Percentiles rank a stretch among this genome's conserved stretches.
Evolutionary conservation across 92 coral and sea anemone species (phyloP).

Genomic region (Phymanthus crucifer): DNA sequence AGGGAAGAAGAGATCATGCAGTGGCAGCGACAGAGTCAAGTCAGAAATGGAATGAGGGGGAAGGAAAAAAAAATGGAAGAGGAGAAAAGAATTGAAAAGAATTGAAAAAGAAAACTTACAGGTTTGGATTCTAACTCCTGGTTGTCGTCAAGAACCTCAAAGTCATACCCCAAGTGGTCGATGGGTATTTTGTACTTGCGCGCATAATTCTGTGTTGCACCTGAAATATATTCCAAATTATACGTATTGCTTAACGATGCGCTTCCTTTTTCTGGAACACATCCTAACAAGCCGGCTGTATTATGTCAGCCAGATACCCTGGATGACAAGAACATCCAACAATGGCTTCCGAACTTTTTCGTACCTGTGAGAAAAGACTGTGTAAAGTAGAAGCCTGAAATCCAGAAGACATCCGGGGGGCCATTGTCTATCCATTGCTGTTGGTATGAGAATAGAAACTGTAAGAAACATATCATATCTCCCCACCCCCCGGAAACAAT

Average conservation of each 20-base stretch:
- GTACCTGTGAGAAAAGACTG: slow-evolving; percentile 97
- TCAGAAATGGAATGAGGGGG: neutral
- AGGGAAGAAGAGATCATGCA: neutral
- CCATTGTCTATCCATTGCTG: slow-evolving; percentile 92
- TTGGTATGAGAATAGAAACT: neutral
- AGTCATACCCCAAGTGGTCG: slow-evolving; percentile 93
- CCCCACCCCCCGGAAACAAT: neutral
- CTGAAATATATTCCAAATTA: slow-evolving; percentile 41
- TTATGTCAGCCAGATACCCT: no score
- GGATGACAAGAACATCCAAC: neutral
- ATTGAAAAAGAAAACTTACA: slow-evolving; percentile 44
- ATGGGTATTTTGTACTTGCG: slow-evolving; percentile 92
- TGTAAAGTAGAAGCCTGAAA: slow-evolving; percentile 96
- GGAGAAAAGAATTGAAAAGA: neutral
- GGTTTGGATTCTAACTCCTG: slow-evolving; percentile 71
- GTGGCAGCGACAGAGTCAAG: no score
- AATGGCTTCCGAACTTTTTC: neutral
- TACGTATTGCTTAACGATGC: no score
- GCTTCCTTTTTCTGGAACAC: no score
- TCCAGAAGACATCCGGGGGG: slow-evolving; percentile 93
- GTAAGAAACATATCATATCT: neutral
- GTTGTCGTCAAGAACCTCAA: slow-evolving; percentile 86
- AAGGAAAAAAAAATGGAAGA: neutral
- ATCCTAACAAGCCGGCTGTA: no score
- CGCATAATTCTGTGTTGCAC: slow-evolving; percentile 95